Evolutionary conservation across 2,797 vertebrate genomes (phyloP).

Genomic region (Galagoides demidoff): DNA sequence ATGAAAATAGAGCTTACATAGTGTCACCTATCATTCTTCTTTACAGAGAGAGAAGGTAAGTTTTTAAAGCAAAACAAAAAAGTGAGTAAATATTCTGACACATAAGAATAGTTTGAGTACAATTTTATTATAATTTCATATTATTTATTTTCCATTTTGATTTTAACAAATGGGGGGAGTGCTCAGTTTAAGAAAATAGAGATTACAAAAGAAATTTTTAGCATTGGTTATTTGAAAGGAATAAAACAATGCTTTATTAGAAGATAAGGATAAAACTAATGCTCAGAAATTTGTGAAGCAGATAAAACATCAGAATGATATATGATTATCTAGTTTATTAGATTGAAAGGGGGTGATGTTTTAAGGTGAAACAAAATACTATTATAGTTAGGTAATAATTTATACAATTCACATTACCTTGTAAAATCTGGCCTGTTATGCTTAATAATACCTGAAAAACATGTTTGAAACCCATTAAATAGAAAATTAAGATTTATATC

Average conservation of each 20-base stretch:
- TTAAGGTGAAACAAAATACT: background rate
- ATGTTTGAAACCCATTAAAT: background rate
- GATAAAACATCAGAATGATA: background rate
- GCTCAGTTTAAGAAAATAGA: constrained; percentile 56
- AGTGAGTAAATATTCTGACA: constrained; percentile 74
- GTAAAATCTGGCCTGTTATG: background rate
- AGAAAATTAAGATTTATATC: background rate
- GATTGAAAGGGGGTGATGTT: background rate
- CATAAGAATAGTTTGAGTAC: constrained; percentile 66
- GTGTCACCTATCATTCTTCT: constrained; percentile 66
- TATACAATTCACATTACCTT: background rate
- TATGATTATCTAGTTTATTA: background rate
- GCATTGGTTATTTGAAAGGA: background rate
- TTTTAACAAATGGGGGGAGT: constrained; percentile 67
- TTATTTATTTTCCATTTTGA: constrained; percentile 74
- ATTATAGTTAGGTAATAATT: background rate
- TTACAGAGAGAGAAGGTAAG: constrained; percentile 66
- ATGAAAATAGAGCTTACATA: constrained; percentile 3
- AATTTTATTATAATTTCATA: constrained; percentile 65
- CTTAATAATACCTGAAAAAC: background rate
- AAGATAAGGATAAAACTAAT: background rate
- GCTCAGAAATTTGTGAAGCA: background rate
- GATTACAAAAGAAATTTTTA: constrained; percentile 8
- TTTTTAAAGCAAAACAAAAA: constrained; percentile 70
- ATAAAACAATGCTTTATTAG: background rate